Conservation (phyloP, 1,140 invertebrate genomes). For the Neuroterus valhalla region DNA sequence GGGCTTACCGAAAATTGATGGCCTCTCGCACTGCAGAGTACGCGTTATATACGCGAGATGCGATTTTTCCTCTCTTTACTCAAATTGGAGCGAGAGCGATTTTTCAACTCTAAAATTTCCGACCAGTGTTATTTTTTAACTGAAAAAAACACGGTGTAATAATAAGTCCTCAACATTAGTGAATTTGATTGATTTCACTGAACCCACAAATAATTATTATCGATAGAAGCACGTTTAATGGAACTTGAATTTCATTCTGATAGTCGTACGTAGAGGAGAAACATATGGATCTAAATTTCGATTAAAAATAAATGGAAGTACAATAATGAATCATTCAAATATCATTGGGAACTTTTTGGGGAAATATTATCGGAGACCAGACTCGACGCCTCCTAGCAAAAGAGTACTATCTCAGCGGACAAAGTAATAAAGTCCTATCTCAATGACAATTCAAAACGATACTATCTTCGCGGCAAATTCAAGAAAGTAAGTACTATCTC, state of each 20-base stretch:
- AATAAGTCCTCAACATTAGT: slow-evolving; percentile 41
- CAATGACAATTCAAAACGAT: too few species aligned
- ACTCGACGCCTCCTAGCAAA: too few species aligned
- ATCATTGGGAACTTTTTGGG: too few species aligned
- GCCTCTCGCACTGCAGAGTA: slow-evolving; percentile 52
- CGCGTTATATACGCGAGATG: slow-evolving; percentile 58
- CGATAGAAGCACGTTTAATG: not conserved
- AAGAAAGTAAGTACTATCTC: too few species aligned
- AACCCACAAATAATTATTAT: slow-evolving; percentile 26
- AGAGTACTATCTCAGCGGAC: too few species aligned
- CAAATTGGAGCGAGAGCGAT: slow-evolving; percentile 28
- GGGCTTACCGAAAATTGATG: slow-evolving; percentile 71
- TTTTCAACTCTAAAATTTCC: slow-evolving; percentile 28
- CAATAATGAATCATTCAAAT: too few species aligned
- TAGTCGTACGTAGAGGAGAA: not conserved
- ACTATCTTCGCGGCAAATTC: too few species aligned
- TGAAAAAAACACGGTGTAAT: slow-evolving; percentile 7
- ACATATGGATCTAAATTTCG: too few species aligned
- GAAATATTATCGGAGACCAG: too few species aligned
- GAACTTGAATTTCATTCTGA: not conserved
- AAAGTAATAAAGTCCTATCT: too few species aligned
- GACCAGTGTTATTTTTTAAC: slow-evolving; percentile 36
- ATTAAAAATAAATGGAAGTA: too few species aligned
- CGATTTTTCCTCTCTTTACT: slow-evolving; percentile 33
- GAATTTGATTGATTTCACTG: slow-evolving; percentile 44